A percentile compares a stretch with the other conserved stretches of the same genome.
Evolutionary conservation across 2,888 invertebrate genomes (phyloP).

Genomic region (Odontomyia ornata): DNA sequence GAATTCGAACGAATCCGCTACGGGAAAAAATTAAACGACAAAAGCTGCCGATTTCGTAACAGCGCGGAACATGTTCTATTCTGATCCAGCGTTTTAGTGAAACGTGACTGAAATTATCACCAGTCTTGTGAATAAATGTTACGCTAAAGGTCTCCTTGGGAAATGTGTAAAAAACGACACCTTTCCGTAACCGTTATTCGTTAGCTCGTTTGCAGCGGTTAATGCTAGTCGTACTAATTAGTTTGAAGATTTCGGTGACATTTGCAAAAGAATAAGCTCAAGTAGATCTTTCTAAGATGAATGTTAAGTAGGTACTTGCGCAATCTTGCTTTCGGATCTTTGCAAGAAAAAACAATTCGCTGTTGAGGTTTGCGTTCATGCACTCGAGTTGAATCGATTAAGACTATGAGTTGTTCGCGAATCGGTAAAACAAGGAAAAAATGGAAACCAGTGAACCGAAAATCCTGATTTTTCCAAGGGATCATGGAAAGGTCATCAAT

Average conservation of each 20-base stretch:
- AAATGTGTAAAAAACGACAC: constrained; percentile 44
- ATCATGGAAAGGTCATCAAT: constrained; percentile 29
- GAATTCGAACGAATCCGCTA: neutral
- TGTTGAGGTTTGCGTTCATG: neutral
- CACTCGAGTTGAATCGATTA: neutral
- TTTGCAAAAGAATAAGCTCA: constrained; percentile 19
- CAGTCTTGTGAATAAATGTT: constrained; percentile 15
- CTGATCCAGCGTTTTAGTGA: constrained; percentile 4
- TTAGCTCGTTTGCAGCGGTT: neutral
- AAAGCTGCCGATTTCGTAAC: neutral
- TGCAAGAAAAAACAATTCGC: neutral
- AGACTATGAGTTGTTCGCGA: neutral
- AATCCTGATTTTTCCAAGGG: constrained; percentile 20
- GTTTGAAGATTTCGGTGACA: constrained; percentile 33
- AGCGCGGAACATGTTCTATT: neutral
- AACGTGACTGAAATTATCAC: constrained; percentile 36
- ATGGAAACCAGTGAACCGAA: neutral
- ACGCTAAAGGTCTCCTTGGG: constrained; percentile 27
- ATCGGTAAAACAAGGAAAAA: neutral
- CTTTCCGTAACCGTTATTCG: constrained; percentile 30
- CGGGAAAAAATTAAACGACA: neutral
- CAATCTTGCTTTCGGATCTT: neutral
- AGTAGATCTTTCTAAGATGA: constrained; percentile 22
- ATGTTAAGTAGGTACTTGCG: constrained; percentile 20
- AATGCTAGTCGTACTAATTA: constrained; percentile 29